Evolutionary conservation across 2,113 vertebrate genomes (phyloP).

Genomic region (Aepyceros melampus): DNA sequence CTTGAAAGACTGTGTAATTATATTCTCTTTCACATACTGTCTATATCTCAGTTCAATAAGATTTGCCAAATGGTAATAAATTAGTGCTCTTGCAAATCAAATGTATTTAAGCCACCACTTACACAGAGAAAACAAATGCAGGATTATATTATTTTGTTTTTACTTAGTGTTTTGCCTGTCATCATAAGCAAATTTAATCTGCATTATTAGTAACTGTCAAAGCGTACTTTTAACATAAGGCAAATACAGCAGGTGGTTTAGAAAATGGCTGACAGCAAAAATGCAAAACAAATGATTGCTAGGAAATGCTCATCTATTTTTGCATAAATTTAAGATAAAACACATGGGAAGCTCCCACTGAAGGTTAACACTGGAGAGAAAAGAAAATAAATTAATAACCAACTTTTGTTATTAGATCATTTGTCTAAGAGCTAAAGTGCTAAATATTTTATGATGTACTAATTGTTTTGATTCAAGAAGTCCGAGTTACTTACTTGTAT

Average conservation of each 20-base stretch:
- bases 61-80: conserved; percentile 37
- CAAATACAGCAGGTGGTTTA: conserved; percentile 80
- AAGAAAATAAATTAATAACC: conserved; percentile 76
- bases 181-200: conserved; percentile 80
- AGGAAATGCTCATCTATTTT: conserved; percentile 76
- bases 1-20: background rate
- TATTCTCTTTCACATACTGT: background rate
- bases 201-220: conserved; percentile 84
- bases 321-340: conserved; percentile 80
- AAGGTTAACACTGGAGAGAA: conserved; percentile 75
- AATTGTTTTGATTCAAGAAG: conserved; percentile 54
- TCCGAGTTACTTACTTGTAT: conserved; percentile 14
- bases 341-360: conserved; percentile 55
- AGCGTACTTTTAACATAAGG: conserved; percentile 78
- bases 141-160: conserved; percentile 72
- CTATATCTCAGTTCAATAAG: background rate
- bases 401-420: conserved; percentile 61
- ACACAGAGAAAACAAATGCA: conserved; percentile 37
- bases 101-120: conserved; percentile 31
- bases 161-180: conserved; percentile 76
- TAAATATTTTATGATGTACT: conserved; percentile 45
- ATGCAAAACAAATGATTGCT: conserved; percentile 78
- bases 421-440: conserved; percentile 62
- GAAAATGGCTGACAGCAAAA: conserved; percentile 77
- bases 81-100: conserved; percentile 40